phyloP scores from a whole-genome alignment of 2,888 invertebrate species.

The Hirtodrosophila duncani region DNA sequence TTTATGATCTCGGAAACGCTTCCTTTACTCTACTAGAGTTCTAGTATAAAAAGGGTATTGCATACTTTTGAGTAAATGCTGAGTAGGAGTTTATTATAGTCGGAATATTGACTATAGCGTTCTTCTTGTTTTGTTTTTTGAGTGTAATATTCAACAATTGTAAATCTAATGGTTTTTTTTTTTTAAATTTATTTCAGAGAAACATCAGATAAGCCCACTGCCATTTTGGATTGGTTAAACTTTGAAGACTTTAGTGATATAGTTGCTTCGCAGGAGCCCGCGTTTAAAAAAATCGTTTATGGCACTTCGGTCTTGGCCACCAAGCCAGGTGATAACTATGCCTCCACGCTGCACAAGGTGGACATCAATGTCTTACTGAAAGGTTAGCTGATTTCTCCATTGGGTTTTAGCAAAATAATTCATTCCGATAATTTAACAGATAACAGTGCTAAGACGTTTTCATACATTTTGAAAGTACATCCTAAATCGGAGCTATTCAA shows the following conservation, averaged over 20 bases:
- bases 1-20: too few relatives aligned
- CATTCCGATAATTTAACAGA: too few relatives aligned
- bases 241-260: constrained; percentile 32
- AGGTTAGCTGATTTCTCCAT: too few relatives aligned
- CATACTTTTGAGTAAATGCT: not conserved
- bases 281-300: constrained; percentile 32
- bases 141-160: too few relatives aligned
- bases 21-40: too few relatives aligned
- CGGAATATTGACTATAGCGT: too few relatives aligned
- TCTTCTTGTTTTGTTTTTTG: too few relatives aligned
- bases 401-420: too few relatives aligned
- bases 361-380: constrained; percentile 46
- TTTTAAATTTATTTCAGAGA: not conserved
- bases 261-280: constrained; percentile 18
- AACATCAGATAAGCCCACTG: too few relatives aligned
- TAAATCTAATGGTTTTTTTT: not conserved
- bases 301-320: constrained; percentile 24
- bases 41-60: too few relatives aligned
- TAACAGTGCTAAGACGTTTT: constrained; percentile 14
- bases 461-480: constrained; percentile 50
- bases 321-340: constrained; percentile 60
- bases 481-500: constrained; percentile 3
- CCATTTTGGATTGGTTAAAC: constrained; percentile 36
- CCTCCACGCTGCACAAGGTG: constrained; percentile 49
- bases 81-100: too few relatives aligned